phyloP scores from a whole-genome alignment of 2,797 vertebrate genomes.

The Coracias cyanogaster region DNA sequence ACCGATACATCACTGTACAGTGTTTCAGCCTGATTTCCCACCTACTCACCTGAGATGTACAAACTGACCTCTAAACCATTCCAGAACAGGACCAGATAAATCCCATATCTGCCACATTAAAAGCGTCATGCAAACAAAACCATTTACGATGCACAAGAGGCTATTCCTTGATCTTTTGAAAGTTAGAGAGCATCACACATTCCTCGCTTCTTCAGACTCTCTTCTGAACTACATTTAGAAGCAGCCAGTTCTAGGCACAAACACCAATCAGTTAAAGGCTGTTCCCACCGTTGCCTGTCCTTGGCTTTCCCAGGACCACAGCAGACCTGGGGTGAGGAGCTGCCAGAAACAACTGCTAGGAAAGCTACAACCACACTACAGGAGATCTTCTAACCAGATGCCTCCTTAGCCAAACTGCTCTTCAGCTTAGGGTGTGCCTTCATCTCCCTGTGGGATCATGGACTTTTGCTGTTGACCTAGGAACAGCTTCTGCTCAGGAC shows the following conservation, averaged over 20 bases:
- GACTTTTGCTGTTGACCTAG: neutral
- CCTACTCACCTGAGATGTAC: neutral
- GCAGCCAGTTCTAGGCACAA: neutral
- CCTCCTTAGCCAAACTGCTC: neutral
- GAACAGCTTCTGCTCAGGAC: neutral
- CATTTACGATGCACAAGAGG: neutral
- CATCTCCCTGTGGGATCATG: neutral
- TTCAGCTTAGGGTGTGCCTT: neutral
- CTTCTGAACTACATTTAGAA: neutral
- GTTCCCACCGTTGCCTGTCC: neutral
- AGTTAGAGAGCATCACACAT: neutral
- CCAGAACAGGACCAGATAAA: neutral
- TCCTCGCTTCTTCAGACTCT: neutral
- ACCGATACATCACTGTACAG: neutral
- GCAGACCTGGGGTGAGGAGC: neutral
- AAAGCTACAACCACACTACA: neutral
- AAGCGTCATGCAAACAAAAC: neutral
- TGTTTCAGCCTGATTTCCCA: constrained; percentile 12
- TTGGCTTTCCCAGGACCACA: neutral
- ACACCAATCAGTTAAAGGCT: neutral
- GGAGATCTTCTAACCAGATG: neutral
- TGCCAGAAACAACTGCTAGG: neutral
- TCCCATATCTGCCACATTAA: neutral
- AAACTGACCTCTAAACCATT: constrained; percentile 5
- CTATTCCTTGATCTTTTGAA: neutral